phyloP scores from a whole-genome alignment of 2,113 vertebrate species.

The Gambusia holbrooki region DNA sequence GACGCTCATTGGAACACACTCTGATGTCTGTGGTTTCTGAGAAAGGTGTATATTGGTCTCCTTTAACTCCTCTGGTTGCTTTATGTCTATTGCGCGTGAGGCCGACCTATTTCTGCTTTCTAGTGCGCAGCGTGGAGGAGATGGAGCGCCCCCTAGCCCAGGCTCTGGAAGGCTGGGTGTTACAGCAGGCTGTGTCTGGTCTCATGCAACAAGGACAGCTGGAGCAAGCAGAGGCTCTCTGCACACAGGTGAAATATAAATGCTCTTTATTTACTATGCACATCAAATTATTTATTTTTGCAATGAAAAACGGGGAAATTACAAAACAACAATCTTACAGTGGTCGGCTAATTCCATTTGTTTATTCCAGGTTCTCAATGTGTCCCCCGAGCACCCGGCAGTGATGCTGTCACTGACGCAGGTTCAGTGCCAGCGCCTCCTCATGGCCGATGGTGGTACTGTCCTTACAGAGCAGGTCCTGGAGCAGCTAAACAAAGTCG shows the following conservation, averaged over 20 bases:
- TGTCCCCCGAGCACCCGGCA: conserved; percentile 84
- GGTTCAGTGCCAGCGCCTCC: conserved; percentile 89
- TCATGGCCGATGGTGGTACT: conserved; percentile 76
- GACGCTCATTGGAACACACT: conserved; percentile 77
- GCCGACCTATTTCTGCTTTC: conserved; percentile 12
- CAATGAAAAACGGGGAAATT: neutral
- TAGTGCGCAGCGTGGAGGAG: conserved; percentile 81
- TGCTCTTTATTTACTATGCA: neutral
- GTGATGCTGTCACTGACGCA: conserved; percentile 88
- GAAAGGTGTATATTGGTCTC: conserved; percentile 76
- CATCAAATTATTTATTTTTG: neutral
- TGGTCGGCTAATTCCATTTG: neutral
- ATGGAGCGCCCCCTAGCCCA: conserved; percentile 78
- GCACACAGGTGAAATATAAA: conserved; percentile 83
- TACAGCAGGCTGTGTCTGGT: conserved; percentile 87
- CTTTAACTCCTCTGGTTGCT: neutral
- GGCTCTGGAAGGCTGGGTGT: conserved; percentile 87
- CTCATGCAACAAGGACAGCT: conserved; percentile 82
- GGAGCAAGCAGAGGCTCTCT: conserved; percentile 89
- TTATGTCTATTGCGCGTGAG: neutral
- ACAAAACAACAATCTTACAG: neutral
- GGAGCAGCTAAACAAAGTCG: conserved; percentile 86
- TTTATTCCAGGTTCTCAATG: conserved; percentile 83
- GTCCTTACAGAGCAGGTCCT: conserved; percentile 84
- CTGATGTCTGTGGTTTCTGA: conserved; percentile 86